A percentile compares a stretch with the other conserved stretches of the same genome.
phyloP scores from a whole-genome alignment of 23 tunicate genomes.

The Aplidium turbinatum region DNA sequence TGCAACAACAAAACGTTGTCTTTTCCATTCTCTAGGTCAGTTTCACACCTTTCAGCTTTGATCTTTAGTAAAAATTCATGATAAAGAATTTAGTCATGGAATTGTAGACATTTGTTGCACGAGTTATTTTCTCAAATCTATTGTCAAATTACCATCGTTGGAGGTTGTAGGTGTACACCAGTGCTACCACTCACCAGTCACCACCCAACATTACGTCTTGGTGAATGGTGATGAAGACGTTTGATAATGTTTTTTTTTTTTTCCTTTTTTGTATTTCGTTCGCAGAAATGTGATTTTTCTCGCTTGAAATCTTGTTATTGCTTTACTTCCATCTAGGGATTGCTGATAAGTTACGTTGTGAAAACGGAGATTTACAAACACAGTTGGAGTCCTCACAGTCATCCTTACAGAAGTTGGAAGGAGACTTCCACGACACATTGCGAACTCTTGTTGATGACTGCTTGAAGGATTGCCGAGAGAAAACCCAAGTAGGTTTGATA shows the following conservation, averaged over 20 bases:
- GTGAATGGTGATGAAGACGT: too few species aligned
- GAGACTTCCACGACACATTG: slow-evolving; percentile 8
- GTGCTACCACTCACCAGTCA: too few species aligned
- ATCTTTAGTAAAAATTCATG: too few species aligned
- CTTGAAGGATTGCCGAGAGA: slow-evolving; percentile 20
- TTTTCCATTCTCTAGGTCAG: neutral
- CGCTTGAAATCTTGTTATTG: neutral
- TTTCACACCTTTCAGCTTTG: too few species aligned
- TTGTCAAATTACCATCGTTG: too few species aligned
- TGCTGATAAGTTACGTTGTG: slow-evolving; percentile 49
- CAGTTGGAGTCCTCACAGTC: slow-evolving; percentile 3
- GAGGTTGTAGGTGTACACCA: too few species aligned
- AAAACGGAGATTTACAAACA: slow-evolving; percentile 38
- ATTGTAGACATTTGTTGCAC: too few species aligned
- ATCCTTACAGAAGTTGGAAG: slow-evolving; percentile 19
- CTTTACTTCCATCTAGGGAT: slow-evolving; percentile 32
- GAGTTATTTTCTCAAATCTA: too few species aligned
- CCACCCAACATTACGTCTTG: too few species aligned
- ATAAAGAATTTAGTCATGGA: too few species aligned
- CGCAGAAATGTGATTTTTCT: neutral
- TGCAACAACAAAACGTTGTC: neutral
- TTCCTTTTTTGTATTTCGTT: neutral
- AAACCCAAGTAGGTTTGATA: slow-evolving; percentile 24
- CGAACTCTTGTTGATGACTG: slow-evolving; percentile 4
- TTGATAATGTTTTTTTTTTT: neutral